A percentile compares a stretch with the other conserved stretches of the same genome.
These are phyloP conservation scores for Sinocyclocheilus grahami DNA, from an alignment of 2,113 vertebrate genomes.

Conservation along the genomic window DNA sequence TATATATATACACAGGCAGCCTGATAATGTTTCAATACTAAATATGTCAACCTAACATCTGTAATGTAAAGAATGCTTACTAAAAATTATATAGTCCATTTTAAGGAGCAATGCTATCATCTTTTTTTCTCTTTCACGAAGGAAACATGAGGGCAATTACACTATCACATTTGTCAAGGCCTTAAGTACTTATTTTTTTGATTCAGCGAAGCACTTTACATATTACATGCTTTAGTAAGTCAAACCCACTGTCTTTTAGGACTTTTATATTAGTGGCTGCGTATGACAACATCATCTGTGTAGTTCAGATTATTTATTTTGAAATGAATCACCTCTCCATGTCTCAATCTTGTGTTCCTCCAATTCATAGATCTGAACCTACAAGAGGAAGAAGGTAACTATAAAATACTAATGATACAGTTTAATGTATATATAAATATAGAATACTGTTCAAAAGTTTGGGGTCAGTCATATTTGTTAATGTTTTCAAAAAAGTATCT, in stretches of 20 bases:
- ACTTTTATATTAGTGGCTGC: background rate
- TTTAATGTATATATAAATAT: background rate
- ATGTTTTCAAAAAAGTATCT: background rate
- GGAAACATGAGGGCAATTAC: background rate
- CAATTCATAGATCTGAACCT: constrained; percentile 97
- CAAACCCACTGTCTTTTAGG: background rate
- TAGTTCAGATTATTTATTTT: constrained; percentile 67
- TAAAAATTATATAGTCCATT: background rate
- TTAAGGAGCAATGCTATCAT: background rate
- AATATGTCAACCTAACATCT: background rate
- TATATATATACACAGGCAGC: too few relatives aligned
- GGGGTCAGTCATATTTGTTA: background rate
- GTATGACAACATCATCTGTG: constrained; percentile 21
- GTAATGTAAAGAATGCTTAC: background rate
- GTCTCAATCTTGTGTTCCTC: constrained; percentile 98
- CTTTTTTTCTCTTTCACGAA: background rate
- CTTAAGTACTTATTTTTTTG: background rate
- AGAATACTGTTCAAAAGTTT: background rate
- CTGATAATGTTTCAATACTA: background rate
- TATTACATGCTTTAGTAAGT: background rate
- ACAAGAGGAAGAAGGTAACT: background rate
- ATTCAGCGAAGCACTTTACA: background rate
- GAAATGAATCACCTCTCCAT: constrained; percentile 88
- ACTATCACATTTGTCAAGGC: background rate
- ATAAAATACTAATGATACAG: background rate